These are phyloP conservation scores for Globodera rostochiensis DNA, from an alignment of 1,140 invertebrate genomes.

Conservation along the genomic window DNA sequence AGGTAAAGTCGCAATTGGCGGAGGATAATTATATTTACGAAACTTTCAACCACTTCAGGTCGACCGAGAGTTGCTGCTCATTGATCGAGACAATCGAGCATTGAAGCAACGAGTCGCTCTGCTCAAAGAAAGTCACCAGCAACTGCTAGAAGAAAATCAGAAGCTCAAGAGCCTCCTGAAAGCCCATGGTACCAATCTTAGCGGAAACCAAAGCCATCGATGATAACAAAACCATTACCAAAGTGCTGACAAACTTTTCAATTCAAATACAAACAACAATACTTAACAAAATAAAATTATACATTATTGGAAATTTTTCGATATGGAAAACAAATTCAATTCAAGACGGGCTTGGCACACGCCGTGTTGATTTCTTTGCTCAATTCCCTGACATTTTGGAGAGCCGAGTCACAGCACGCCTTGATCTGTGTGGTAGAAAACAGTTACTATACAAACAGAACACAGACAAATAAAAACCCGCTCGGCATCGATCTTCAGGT, in stretches of 20 bases:
- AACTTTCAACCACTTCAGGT: conserved; percentile 30
- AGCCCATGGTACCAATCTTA: conserved; percentile 19
- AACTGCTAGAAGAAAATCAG: conserved; percentile 14
- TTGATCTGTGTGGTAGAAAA: conserved; percentile 37
- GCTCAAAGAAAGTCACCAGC: conserved; percentile 16
- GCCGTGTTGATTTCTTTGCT: background rate
- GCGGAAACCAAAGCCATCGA: no score
- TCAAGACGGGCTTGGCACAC: background rate
- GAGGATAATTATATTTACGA: background rate
- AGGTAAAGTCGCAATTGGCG: conserved; percentile 21
- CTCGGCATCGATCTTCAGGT: conserved; percentile 17
- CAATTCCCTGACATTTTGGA: conserved; percentile 37
- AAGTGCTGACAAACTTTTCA: background rate
- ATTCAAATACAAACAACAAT: background rate
- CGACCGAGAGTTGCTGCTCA: conserved; percentile 38
- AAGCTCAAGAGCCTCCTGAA: conserved; percentile 25
- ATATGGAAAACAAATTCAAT: background rate
- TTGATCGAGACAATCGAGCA: conserved; percentile 21
- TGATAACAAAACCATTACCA: background rate
- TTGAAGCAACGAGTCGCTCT: conserved; percentile 16
- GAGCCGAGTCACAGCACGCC: conserved; percentile 33
- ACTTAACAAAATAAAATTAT: conserved; percentile 1
- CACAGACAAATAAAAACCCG: conserved; percentile 14
- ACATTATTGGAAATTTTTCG: background rate
- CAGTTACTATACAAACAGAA: conserved; percentile 16